phyloP scores from a whole-genome alignment of 2,113 vertebrate genomes.

The Bujurquina vittata region DNA sequence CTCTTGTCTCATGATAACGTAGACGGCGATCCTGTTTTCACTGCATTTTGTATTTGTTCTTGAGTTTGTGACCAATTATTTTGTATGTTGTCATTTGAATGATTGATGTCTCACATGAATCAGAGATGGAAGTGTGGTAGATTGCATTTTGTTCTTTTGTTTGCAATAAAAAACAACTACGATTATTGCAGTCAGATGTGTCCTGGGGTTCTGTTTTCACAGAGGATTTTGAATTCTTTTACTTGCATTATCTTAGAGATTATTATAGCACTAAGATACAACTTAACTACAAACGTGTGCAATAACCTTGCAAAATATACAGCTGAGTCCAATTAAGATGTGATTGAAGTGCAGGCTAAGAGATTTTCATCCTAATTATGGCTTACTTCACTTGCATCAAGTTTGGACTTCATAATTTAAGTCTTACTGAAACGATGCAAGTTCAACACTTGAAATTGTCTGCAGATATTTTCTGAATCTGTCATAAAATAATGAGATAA shows the following conservation, averaged over 20 bases:
- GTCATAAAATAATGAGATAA: rapidly evolving
- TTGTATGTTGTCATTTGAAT: conserved; percentile 68
- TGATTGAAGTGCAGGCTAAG: not conserved
- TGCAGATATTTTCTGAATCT: not conserved
- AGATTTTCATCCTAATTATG: not conserved
- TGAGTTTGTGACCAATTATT: conserved; percentile 68
- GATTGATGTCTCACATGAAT: conserved; percentile 70
- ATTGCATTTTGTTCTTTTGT: conserved; percentile 69
- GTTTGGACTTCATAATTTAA: not conserved
- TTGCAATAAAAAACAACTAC: conserved; percentile 81
- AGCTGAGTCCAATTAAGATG: not conserved
- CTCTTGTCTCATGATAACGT: conserved; percentile 25
- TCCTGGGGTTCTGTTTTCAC: conserved; percentile 36
- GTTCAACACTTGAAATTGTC: not conserved
- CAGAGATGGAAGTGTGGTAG: conserved; percentile 57
- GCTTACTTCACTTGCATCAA: not conserved
- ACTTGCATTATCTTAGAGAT: not conserved
- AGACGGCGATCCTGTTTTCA: conserved; percentile 50
- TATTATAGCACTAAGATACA: not conserved
- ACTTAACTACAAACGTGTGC: not conserved
- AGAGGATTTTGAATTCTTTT: not conserved
- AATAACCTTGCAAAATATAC: not conserved
- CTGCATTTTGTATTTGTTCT: conserved; percentile 69
- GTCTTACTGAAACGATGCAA: not conserved
- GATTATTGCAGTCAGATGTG: conserved; percentile 54